Conservation (phyloP, 1,140 invertebrate species). For the Nymphalis io region DNA sequence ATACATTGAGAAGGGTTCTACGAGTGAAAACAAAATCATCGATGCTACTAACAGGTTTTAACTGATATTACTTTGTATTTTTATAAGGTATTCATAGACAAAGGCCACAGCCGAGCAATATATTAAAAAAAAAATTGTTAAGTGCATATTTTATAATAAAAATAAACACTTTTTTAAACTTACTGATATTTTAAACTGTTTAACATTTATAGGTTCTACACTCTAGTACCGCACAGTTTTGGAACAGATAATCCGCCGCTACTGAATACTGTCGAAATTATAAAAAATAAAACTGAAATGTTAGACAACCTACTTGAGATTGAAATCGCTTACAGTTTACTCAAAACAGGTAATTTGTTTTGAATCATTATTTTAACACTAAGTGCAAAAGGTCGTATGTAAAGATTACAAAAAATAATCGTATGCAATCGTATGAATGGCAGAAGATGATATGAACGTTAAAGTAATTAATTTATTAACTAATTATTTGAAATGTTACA, state of each 20-base stretch:
- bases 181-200: neutral
- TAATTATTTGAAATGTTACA: neutral
- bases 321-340: conserved; percentile 95
- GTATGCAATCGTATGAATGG: too few species aligned
- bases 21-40: conserved; percentile 83
- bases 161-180: neutral
- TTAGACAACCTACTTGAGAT: conserved; percentile 95
- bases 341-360: conserved; percentile 81
- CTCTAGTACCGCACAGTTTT: conserved; percentile 97
- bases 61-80: conserved; percentile 1
- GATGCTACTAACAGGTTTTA: conserved; percentile 90
- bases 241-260: conserved; percentile 91
- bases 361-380: neutral
- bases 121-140: too few species aligned
- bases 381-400: neutral
- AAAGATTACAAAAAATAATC: too few species aligned
- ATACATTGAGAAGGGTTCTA: conserved; percentile 80
- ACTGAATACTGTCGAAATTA: conserved; percentile 87
- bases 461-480: too few species aligned
- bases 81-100: too few species aligned
- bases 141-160: neutral
- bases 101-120: too few species aligned
- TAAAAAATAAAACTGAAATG: conserved; percentile 95
- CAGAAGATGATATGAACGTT: too few species aligned
- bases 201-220: conserved; percentile 87